Percentiles rank a stretch among this genome's conserved stretches.
phyloP scores from a whole-genome alignment of 2,888 invertebrate species.

The Linhomoeus sp. region DNA sequence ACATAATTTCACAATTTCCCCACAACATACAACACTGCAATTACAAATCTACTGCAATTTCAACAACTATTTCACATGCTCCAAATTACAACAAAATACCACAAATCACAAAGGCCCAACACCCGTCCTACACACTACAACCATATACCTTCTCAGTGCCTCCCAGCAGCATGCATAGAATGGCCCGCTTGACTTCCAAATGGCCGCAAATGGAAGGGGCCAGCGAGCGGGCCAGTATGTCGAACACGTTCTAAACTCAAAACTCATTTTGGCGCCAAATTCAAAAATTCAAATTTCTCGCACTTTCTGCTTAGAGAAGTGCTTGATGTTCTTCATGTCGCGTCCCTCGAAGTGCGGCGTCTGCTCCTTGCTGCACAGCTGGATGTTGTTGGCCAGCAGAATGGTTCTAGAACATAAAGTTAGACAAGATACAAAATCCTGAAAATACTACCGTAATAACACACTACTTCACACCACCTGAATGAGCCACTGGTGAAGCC shows the following conservation, averaged over 20 bases:
- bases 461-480: slow-evolving; percentile 22
- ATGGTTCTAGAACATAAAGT: slow-evolving; percentile 46
- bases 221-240: slow-evolving; percentile 64
- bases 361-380: slow-evolving; percentile 64
- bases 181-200: slow-evolving; percentile 82
- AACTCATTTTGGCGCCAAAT: too few species aligned
- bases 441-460: neutral
- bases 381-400: slow-evolving; percentile 76
- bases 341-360: slow-evolving; percentile 48
- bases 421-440: neutral
- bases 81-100: too few species aligned
- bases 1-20: too few species aligned
- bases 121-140: too few species aligned
- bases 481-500: slow-evolving; percentile 76
- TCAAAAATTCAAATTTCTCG: too few species aligned
- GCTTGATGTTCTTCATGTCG: slow-evolving; percentile 71
- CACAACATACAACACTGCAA: too few species aligned
- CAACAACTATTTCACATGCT: too few species aligned
- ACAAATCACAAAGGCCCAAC: too few species aligned
- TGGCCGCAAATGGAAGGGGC: slow-evolving; percentile 97
- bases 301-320: slow-evolving; percentile 36
- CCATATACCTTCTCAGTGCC: slow-evolving; percentile 61
- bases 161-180: slow-evolving; percentile 75
- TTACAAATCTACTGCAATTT: neutral
- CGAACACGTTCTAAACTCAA: slow-evolving; percentile 49